Percentiles rank a stretch among this genome's conserved stretches.
Conservation (phyloP, 2,888 invertebrate species). For the Drosophila nigricruria region DNA sequence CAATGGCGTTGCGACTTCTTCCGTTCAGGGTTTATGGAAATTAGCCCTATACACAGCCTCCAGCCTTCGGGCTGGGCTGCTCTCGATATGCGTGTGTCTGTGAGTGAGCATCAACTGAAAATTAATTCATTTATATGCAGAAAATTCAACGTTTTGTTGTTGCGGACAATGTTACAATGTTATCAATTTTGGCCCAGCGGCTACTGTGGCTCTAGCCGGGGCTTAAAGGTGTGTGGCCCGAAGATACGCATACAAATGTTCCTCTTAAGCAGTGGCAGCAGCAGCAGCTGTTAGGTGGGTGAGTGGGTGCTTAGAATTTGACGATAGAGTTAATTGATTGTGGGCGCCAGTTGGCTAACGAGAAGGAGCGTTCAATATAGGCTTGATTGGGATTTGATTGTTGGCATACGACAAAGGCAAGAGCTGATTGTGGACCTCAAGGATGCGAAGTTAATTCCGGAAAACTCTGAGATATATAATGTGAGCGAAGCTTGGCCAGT, state of each 20-base stretch:
- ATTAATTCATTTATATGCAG: constrained; percentile 84
- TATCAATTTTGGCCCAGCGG: constrained; percentile 76
- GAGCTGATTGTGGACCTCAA: constrained; percentile 37
- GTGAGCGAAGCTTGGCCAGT: background rate
- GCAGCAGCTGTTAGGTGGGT: constrained; percentile 8
- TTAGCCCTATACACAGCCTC: constrained; percentile 73
- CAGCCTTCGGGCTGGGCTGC: constrained; percentile 50
- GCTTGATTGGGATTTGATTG: constrained; percentile 35
- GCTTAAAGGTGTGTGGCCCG: constrained; percentile 52
- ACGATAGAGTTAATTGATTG: constrained; percentile 64
- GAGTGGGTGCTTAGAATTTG: constrained; percentile 17
- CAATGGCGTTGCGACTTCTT: constrained; percentile 78
- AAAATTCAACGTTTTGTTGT: constrained; percentile 67
- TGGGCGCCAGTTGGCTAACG: constrained; percentile 18
- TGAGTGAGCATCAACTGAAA: constrained; percentile 60
- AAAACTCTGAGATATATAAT: background rate
- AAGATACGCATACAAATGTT: constrained; percentile 38
- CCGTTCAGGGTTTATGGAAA: constrained; percentile 74
- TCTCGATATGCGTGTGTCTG: constrained; percentile 20
- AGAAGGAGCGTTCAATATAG: constrained; percentile 7
- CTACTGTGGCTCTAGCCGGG: constrained; percentile 37
- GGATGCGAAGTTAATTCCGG: constrained; percentile 11
- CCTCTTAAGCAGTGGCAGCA: constrained; percentile 14
- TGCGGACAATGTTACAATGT: constrained; percentile 74
- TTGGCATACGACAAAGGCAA: constrained; percentile 25